phyloP scores from a whole-genome alignment of 1,140 invertebrate species.

The Caenorhabditis inopinata region DNA sequence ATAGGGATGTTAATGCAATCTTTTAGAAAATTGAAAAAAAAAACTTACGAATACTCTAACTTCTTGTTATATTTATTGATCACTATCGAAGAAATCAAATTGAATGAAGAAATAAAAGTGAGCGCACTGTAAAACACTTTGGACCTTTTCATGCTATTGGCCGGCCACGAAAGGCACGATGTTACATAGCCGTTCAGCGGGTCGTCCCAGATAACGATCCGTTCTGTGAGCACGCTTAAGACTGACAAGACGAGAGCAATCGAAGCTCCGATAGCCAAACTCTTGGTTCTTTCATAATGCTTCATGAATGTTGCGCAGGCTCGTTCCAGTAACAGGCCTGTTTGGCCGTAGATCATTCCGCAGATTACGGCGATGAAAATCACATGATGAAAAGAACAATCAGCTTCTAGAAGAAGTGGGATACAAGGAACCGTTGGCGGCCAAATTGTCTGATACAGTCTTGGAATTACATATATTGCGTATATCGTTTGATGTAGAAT shows the following conservation, averaged over 20 bases:
- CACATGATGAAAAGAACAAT: neutral
- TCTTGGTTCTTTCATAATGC: neutral
- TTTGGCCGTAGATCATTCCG: constrained; percentile 11
- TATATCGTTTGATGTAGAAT: neutral
- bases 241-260: neutral
- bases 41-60: neutral
- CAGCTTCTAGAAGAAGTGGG: neutral
- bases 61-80: neutral
- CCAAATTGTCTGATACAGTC: neutral
- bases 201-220: neutral
- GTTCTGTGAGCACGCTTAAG: neutral
- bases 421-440: neutral
- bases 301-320: neutral
- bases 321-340: neutral
- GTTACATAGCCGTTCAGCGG: neutral
- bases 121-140: neutral
- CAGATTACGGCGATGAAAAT: neutral
- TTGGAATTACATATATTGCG: neutral
- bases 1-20: too few relatives aligned
- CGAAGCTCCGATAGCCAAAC: neutral
- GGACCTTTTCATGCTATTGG: neutral
- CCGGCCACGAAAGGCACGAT: neutral
- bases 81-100: neutral
- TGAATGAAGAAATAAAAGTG: neutral
- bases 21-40: neutral